phyloP scores from a whole-genome alignment of 1,140 invertebrate genomes.

The Heterodera carotae region DNA sequence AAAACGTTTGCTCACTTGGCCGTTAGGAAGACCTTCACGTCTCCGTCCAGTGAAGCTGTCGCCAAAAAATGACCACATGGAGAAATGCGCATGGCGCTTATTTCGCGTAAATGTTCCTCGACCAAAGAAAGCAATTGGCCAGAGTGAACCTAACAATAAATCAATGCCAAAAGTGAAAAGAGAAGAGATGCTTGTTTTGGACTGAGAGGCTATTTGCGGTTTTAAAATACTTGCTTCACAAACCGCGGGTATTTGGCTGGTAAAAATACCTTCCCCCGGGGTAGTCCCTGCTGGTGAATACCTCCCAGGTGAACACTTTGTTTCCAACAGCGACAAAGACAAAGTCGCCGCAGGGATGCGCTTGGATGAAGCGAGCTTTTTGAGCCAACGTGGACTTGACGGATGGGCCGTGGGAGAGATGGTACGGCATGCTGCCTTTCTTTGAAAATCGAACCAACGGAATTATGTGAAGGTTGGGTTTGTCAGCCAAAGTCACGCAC shows the following conservation, averaged over 20 bases:
- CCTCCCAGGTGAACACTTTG: constrained; percentile 18
- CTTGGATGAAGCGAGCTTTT: constrained; percentile 3
- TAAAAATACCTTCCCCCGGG: no score
- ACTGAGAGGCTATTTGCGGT: no score
- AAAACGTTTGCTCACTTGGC: neutral
- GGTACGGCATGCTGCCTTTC: neutral
- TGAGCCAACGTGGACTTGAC: constrained; percentile 1
- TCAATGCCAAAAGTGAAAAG: neutral
- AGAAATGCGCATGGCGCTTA: constrained; percentile 11
- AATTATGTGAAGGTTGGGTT: neutral
- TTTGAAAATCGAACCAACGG: neutral
- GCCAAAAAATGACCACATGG: constrained; percentile 27
- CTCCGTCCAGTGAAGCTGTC: constrained; percentile 16
- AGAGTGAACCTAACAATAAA: neutral
- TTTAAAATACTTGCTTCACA: no score
- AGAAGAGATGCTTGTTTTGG: neutral
- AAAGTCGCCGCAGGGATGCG: constrained; percentile 26
- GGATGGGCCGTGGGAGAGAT: neutral
- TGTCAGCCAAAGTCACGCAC: constrained; percentile 15
- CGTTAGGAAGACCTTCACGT: constrained; percentile 16
- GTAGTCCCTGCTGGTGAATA: no score
- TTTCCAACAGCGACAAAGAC: constrained; percentile 18
- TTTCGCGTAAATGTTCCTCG: constrained; percentile 20
- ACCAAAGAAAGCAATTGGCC: constrained; percentile 22
- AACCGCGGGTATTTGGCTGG: no score